Evolutionary conservation across 2,888 invertebrate species (phyloP), one percentile per base, ranked within the genome.

Genomic region (Netelia virgata): DNA sequence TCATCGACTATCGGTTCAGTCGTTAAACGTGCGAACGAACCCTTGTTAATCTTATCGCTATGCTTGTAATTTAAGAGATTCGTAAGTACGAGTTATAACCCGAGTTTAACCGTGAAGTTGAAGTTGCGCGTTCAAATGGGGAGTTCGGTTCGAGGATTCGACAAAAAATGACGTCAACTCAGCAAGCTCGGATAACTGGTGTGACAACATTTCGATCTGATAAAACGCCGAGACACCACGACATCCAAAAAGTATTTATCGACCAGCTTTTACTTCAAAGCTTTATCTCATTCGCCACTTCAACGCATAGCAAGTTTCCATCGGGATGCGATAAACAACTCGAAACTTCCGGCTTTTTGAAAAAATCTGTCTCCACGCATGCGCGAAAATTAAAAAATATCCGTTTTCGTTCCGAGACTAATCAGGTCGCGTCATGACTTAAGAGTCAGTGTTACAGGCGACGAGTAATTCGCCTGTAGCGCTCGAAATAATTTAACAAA

Each of bases 81-180:
- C 5, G 28, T 28, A 28, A 28, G 6, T 28, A 28, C 28, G 28
- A 28, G 28, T 3, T 5, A 28, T 47, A 11, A 10, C 11, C 14
- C 47, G 14, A 47, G 47, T 47, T 11, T 47, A 47, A 14, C 14
- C 47, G 14, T 47, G 2, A 47, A 28, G 53, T 57, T n/a, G 16
- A 70, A 41, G 28, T 57, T 57, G 10, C 9, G 14, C 50, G 16
- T 16, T 41, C 16, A 1, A 36, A 57, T 70, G 55, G 16, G 23
- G 28, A 70, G 18, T 70, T 70, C 55, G 57, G 41, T 59, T 14
- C 18, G 57, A 11, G 16, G 41, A 11, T 36, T 57, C 28, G 16
- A 9, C 41, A 57, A 70, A 41, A 70, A 57, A 70, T 70, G 41
- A 2, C 41, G 72, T 41, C 57, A 36, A 59, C 72, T 41, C 43